These are phyloP conservation scores for Netelia melanura DNA, from an alignment of 2,888 invertebrate genomes.

Conservation along the genomic window DNA sequence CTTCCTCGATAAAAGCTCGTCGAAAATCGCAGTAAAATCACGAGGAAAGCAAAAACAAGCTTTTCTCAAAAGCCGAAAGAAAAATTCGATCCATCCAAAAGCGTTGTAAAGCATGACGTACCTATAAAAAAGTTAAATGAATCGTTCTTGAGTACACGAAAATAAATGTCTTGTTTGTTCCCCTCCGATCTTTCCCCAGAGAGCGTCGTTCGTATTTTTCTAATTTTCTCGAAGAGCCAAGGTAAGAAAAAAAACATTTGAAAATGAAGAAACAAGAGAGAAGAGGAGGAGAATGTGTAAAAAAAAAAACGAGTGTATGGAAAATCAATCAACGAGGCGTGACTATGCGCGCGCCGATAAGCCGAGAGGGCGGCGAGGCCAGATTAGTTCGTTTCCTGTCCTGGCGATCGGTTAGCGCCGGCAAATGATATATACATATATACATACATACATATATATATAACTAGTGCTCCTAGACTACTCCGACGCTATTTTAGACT, in stretches of 20 bases:
- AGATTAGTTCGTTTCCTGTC: constrained; percentile 51
- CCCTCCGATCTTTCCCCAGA: background rate
- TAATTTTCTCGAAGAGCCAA: background rate
- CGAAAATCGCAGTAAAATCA: too few relatives aligned
- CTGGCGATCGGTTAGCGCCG: constrained; percentile 35
- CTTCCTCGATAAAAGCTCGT: background rate
- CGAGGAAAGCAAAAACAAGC: too few relatives aligned
- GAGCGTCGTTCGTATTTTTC: background rate
- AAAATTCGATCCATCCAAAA: background rate
- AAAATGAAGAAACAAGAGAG: background rate
- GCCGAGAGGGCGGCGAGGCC: constrained; percentile 44
- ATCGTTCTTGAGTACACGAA: background rate
- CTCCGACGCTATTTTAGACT: constrained; percentile 62
- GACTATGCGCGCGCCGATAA: constrained; percentile 39
- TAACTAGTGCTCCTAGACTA: constrained; percentile 33
- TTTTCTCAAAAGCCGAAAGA: background rate
- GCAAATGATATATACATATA: constrained; percentile 3
- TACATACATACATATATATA: constrained; percentile 18
- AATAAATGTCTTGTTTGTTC: constrained; percentile 12
- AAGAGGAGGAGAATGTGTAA: background rate
- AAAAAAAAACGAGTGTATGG: constrained; percentile 31
- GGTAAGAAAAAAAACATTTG: background rate
- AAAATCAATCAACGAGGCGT: constrained; percentile 47
- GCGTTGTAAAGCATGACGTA: background rate
- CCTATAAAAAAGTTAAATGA: constrained; percentile 29